Conservation (phyloP, 2,113 vertebrate genomes). For the Brachyhypopomus gauderio region DNA sequence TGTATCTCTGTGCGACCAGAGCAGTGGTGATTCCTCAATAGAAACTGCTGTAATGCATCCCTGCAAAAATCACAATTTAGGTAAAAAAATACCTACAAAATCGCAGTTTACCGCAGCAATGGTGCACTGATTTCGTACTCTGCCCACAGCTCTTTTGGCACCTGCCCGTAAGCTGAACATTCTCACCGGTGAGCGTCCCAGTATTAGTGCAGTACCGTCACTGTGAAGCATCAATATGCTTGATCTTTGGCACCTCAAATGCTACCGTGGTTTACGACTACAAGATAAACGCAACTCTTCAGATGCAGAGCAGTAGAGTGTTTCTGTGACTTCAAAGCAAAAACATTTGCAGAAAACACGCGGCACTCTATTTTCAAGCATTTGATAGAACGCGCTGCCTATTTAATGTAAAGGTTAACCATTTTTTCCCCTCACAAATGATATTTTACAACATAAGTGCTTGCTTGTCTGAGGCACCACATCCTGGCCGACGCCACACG, state of each 20-base stretch:
- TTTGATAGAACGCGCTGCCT: slow-evolving; percentile 12
- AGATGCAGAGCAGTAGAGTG: background rate
- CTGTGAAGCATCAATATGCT: slow-evolving; percentile 19
- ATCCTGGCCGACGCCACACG: background rate
- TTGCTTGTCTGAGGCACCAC: background rate
- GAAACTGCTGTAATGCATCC: background rate
- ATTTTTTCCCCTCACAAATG: slow-evolving; percentile 44
- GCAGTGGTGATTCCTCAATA: background rate
- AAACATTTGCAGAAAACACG: background rate
- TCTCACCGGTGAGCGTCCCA: background rate
- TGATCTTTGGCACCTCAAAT: slow-evolving; percentile 9
- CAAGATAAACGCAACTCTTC: background rate
- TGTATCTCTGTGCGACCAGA: background rate
- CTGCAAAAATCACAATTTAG: background rate
- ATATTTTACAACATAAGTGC: slow-evolving; percentile 1
- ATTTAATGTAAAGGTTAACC: slow-evolving; percentile 10
- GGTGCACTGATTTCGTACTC: background rate
- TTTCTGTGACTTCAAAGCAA: background rate
- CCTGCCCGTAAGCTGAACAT: background rate
- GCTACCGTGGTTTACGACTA: background rate
- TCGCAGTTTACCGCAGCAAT: background rate
- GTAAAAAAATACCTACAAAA: background rate
- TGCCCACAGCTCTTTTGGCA: background rate
- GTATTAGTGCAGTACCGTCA: slow-evolving; percentile 3
- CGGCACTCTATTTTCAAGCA: background rate